Evolutionary conservation across 2,888 invertebrate genomes (phyloP).

Genomic region (Drosophila neonasuta): DNA sequence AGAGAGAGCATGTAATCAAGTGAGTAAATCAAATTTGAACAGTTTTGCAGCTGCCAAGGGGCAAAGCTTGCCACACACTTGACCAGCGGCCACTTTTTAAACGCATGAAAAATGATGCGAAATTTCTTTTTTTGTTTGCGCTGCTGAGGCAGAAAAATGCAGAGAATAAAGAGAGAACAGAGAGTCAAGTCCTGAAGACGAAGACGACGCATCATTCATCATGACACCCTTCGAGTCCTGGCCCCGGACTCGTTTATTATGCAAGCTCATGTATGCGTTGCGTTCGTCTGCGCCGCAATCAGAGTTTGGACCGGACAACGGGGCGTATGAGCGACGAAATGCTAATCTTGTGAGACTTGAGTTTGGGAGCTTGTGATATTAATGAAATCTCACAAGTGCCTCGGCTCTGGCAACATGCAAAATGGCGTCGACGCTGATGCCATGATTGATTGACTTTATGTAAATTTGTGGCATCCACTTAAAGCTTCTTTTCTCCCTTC

Average conservation of each 20-base stretch:
- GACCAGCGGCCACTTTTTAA: conserved; percentile 68
- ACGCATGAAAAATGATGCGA: conserved; percentile 79
- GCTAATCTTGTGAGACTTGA: conserved; percentile 58
- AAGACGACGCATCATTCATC: conserved; percentile 71
- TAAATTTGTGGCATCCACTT: conserved; percentile 73
- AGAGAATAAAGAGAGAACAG: conserved; percentile 12
- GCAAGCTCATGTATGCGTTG: conserved; percentile 71
- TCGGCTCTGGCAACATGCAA: conserved; percentile 63
- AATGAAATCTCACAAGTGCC: conserved; percentile 74
- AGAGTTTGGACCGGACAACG: conserved; percentile 20
- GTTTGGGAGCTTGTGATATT: conserved; percentile 49
- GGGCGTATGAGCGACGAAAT: conserved; percentile 74
- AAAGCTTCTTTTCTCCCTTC: conserved; percentile 9
- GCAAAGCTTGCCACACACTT: conserved; percentile 25
- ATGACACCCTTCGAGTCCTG: conserved; percentile 68
- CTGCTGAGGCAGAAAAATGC: conserved; percentile 1
- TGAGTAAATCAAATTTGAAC: conserved; percentile 81
- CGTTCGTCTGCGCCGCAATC: conserved; percentile 23
- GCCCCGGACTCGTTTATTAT: conserved; percentile 71
- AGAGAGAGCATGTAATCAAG: conserved; percentile 69
- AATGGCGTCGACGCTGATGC: conserved; percentile 59
- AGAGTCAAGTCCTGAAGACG: conserved; percentile 13
- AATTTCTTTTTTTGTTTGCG: conserved; percentile 13
- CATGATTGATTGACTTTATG: conserved; percentile 77
- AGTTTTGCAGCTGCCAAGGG: conserved; percentile 70